These are phyloP conservation scores for Phylloscopus trochiloides DNA, from an alignment of 2,113 vertebrate genomes.

Conservation along the genomic window DNA sequence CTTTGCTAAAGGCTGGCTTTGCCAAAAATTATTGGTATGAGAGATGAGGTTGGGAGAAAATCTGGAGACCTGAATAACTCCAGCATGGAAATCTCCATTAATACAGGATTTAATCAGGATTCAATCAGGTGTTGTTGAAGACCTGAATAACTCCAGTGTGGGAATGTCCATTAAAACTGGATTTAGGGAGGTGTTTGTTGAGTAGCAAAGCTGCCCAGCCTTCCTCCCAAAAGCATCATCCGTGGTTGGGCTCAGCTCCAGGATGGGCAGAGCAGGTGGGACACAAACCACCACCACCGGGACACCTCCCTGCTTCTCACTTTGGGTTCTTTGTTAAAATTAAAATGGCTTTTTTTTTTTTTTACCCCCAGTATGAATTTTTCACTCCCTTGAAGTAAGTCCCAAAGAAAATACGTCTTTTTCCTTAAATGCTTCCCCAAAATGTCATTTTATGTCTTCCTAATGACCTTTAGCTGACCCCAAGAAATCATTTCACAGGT, in stretches of 20 bases:
- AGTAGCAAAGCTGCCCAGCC: neutral
- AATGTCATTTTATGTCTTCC: neutral
- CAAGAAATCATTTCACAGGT: neutral
- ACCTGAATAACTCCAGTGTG: neutral
- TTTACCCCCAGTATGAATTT: rapidly evolving
- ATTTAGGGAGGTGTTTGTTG: neutral
- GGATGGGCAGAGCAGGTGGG: neutral
- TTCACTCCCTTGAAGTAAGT: neutral
- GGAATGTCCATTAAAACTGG: neutral
- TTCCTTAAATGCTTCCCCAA: neutral
- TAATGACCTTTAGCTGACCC: neutral
- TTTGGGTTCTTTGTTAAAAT: neutral
- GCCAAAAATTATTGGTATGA: neutral
- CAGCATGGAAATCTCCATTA: neutral
- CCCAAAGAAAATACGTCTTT: neutral
- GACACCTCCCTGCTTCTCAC: neutral
- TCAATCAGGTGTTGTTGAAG: neutral
- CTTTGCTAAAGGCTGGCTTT: neutral
- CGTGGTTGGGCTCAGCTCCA: neutral
- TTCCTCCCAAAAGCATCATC: neutral
- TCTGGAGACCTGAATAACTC: neutral
- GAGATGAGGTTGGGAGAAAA: neutral
- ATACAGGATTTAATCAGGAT: neutral
- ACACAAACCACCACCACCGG: neutral
- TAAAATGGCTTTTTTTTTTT: neutral